Percentiles rank a stretch among this genome's conserved stretches.
These are phyloP conservation scores for Anhinga anhinga DNA, from an alignment of 2,113 vertebrate genomes.

Conservation along the genomic window DNA sequence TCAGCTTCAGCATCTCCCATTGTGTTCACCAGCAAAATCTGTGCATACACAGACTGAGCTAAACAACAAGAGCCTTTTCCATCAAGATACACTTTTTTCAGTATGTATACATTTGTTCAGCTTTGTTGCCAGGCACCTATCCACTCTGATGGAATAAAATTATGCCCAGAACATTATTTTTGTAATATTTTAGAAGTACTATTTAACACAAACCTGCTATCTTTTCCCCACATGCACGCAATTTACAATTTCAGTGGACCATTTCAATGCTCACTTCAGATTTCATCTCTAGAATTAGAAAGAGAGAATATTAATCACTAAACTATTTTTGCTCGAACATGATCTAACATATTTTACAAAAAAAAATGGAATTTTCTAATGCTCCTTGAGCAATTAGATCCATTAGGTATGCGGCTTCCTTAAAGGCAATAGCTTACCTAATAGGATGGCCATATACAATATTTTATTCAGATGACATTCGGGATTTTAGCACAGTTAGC, in stretches of 20 bases:
- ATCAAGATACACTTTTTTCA: background rate
- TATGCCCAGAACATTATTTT: conserved; percentile 43
- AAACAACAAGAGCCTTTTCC: conserved; percentile 14
- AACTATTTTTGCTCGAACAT: conserved; percentile 43
- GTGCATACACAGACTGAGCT: background rate
- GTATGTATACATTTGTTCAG: conserved; percentile 13
- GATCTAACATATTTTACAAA: conserved; percentile 17
- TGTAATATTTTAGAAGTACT: conserved; percentile 22
- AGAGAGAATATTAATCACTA: conserved; percentile 45
- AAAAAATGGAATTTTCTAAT: conserved; percentile 1
- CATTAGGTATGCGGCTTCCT: conserved; percentile 49
- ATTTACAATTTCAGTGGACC: conserved; percentile 52
- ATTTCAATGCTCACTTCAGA: conserved; percentile 36
- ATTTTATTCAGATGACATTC: conserved; percentile 38
- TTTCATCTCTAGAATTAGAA: conserved; percentile 54
- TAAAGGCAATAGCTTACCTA: conserved; percentile 52
- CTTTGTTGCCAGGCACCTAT: conserved; percentile 37
- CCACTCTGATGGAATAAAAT: conserved; percentile 44
- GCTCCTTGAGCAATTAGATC: conserved; percentile 55
- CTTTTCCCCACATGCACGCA: conserved; percentile 10
- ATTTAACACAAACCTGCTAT: conserved; percentile 37
- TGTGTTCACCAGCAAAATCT: background rate
- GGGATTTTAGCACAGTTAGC: conserved; percentile 33
- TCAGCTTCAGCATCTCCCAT: background rate
- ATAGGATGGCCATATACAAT: conserved; percentile 7